Evolutionary conservation across 1,140 invertebrate species (phyloP).

Genomic region (Eumeta japonica): DNA sequence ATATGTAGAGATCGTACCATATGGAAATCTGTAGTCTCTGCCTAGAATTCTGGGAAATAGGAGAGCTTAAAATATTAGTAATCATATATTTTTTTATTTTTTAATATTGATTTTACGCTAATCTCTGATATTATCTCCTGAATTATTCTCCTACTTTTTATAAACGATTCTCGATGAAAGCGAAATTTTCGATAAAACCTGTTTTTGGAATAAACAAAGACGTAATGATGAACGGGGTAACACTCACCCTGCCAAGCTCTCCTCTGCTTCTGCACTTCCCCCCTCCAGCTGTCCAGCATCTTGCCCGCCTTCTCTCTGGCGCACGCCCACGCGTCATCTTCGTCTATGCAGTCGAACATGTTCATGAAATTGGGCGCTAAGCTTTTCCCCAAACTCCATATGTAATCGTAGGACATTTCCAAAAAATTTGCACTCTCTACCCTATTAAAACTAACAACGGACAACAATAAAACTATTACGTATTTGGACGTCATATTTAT

Average conservation of each 20-base stretch:
- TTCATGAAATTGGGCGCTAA: conserved; percentile 36
- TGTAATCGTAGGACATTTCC: conserved; percentile 38
- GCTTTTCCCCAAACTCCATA: conserved; percentile 35
- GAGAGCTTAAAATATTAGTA: no score
- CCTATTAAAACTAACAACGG: conserved; percentile 19
- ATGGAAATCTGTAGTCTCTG: no score
- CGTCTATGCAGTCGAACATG: conserved; percentile 31
- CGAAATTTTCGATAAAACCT: no score
- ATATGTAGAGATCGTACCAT: no score
- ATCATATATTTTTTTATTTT: no score
- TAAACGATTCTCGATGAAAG: no score
- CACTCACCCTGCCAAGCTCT: conserved; percentile 38
- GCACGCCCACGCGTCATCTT: conserved; percentile 33
- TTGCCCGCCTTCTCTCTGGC: conserved; percentile 34
- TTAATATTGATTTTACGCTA: no score
- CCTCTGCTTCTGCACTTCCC: conserved; percentile 33
- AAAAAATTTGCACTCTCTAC: conserved; percentile 33
- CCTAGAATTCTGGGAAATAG: no score
- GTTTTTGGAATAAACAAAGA: no score
- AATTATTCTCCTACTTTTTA: no score
- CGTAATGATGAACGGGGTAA: no score
- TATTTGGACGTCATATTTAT: conserved; percentile 25
- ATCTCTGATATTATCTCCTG: no score
- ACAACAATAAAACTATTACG: conserved; percentile 17
- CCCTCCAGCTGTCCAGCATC: conserved; percentile 31